Conservation (phyloP, 2,888 invertebrate species). For the Thereva nobilitata region DNA sequence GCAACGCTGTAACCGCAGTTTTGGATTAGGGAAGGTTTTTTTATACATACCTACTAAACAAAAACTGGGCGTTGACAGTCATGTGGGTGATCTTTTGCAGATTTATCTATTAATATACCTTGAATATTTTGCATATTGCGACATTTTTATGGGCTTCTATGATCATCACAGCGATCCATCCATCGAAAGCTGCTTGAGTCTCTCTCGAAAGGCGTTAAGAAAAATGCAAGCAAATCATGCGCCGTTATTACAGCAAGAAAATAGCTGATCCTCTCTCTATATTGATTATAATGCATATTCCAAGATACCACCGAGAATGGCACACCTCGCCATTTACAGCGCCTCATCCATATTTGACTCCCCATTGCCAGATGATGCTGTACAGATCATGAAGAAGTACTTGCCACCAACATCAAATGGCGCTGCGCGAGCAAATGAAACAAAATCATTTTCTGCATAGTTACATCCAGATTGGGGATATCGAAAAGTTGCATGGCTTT, state of each 20-base stretch:
- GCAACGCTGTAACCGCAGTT: too few species aligned
- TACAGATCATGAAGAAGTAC: too few species aligned
- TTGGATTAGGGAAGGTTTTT: too few species aligned
- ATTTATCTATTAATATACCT: constrained; percentile 20
- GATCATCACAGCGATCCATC: not conserved
- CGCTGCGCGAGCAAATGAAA: too few species aligned
- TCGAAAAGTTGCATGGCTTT: too few species aligned
- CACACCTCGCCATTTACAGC: constrained; percentile 21
- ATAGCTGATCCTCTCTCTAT: not conserved
- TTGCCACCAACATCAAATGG: too few species aligned
- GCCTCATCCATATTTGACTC: constrained; percentile 21
- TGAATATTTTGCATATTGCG: constrained; percentile 14
- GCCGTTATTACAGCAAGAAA: too few species aligned
- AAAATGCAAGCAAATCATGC: too few species aligned
- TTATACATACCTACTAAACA: too few species aligned
- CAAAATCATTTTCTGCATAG: too few species aligned
- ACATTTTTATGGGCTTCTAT: constrained; percentile 22
- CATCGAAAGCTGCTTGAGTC: not conserved
- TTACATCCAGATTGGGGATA: too few species aligned
- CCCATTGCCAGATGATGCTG: constrained; percentile 3
- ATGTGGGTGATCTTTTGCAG: constrained; percentile 15
- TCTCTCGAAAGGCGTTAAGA: not conserved
- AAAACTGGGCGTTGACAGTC: not conserved
- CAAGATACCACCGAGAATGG: constrained; percentile 20
- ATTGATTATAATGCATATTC: not conserved